Percentiles rank a stretch among this genome's conserved stretches.
phyloP scores from a whole-genome alignment of 53 echinoderm and acorn worm species.

The Zoroaster sp. region DNA sequence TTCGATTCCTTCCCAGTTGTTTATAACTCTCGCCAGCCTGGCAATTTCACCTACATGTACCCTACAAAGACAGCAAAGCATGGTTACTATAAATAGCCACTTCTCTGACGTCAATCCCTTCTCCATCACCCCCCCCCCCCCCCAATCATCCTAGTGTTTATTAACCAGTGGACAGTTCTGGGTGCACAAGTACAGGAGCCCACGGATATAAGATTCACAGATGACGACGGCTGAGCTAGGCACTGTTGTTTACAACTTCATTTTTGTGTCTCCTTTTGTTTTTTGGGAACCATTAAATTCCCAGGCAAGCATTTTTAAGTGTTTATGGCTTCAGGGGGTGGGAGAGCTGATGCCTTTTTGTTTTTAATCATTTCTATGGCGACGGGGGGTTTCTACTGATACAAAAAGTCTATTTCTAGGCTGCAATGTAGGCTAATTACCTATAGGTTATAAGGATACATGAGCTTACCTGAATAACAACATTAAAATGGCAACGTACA shows the following conservation, averaged over 20 bases:
- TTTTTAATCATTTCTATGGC: conserved; percentile 12
- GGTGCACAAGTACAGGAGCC: conserved; percentile 4
- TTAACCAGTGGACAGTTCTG: conserved; percentile 36
- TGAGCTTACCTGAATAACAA: too few relatives aligned
- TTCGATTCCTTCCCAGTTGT: background rate
- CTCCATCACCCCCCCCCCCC: background rate
- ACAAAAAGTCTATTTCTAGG: background rate
- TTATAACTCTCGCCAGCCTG: background rate
- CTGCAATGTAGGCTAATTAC: background rate
- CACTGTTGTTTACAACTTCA: conserved; percentile 38
- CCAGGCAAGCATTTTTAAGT: background rate
- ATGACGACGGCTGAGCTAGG: background rate
- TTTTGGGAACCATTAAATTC: background rate
- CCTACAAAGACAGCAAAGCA: conserved; percentile 15
- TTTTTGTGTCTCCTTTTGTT: background rate
- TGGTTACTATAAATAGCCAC: conserved; percentile 25
- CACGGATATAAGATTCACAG: background rate
- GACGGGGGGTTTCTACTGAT: background rate
- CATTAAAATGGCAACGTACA: too few relatives aligned
- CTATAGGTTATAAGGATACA: background rate
- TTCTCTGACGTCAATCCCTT: conserved; percentile 29
- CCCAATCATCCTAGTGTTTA: conserved; percentile 2
- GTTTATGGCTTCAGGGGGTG: background rate
- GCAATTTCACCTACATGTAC: conserved; percentile 1
- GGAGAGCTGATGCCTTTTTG: background rate